Base-by-base conservation (phyloP, 2,797 vertebrate genomes). In the Varecia variegata region DNA sequence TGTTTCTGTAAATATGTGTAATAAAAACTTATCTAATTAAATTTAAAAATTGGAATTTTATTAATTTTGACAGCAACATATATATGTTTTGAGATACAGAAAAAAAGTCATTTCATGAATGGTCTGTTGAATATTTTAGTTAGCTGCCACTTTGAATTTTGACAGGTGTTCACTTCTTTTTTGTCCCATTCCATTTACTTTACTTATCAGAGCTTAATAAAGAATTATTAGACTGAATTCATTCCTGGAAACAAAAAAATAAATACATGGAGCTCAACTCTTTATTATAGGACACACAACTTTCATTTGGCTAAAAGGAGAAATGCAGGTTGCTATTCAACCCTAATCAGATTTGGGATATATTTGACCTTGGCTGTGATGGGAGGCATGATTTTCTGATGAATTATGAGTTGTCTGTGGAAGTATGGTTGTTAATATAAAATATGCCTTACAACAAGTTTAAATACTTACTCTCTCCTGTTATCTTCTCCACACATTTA, bases 281-380 rank as follows among this genome's bases (percentile, higher is more conserved):
- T 92, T 84, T 81, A 73, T 77, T 85, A 52, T 0, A 62, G 8
- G 58, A 71, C 18, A 30, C 25, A 95, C 58, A 85, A 23, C 0
- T 86, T 96, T 52, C 5, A 52, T 86, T 93, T 65, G 20, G 25
- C 40, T 86, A 77, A 95, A 90, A 88, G 20, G 18, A 87, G 38
- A 85, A 65, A 88, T 73, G 65, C 30, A 89, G 9, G 32, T 62
- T 58, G 4, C 3, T 77, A 15, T 20, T 90, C 23, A 62, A 23
- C 7, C 15, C 7, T 93, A 54, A 80, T 94, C 71, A 85, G 60
- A 65, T 85, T 35, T 77, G 52, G 25, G 56, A 32, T 88, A 45
- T 70, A 20, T 43, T 86, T 74, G 27, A 79, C 27, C 32, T 79
- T 93, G 54, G 27, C 40, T 81, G 11, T 60, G 47, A 58, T 54